A percentile compares a stretch with the other conserved stretches of the same genome.
Conservation (phyloP, 2,888 invertebrate genomes). For the Ophion obscuratus region DNA sequence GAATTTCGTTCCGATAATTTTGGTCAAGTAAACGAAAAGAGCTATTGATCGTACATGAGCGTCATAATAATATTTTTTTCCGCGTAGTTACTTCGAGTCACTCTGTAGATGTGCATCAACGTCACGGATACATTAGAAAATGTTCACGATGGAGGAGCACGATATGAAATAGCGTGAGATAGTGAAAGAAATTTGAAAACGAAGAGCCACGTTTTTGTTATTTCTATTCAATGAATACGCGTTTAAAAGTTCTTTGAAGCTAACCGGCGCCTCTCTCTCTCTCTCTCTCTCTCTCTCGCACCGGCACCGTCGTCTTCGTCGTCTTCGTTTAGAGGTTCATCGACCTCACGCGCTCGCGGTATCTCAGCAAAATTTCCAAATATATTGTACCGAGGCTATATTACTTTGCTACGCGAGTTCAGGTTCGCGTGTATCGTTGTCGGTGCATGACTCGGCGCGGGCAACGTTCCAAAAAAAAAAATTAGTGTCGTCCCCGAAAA, state of each 20-base stretch:
- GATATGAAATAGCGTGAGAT: background rate
- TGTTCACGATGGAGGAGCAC: conserved; percentile 37
- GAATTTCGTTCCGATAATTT: background rate
- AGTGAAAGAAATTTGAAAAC: conserved; percentile 26
- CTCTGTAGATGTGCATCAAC: background rate
- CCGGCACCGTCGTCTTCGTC: background rate
- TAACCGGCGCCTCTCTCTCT: conserved; percentile 29
- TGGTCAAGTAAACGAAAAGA: background rate
- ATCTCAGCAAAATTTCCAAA: conserved; percentile 62
- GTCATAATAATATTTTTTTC: background rate
- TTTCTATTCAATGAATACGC: conserved; percentile 16
- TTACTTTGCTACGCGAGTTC: conserved; percentile 27
- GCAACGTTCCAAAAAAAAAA: conserved; percentile 65
- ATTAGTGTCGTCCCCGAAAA: conserved; percentile 37
- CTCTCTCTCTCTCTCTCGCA: conserved; percentile 14
- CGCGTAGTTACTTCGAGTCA: background rate
- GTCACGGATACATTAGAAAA: conserved; percentile 39
- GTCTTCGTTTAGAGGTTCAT: conserved; percentile 52
- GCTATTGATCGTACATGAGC: background rate
- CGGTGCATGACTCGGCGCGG: conserved; percentile 56
- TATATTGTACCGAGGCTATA: conserved; percentile 58
- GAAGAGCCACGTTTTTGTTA: conserved; percentile 18
- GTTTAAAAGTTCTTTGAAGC: conserved; percentile 31
- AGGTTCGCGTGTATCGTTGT: conserved; percentile 34
- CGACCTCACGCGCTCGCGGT: conserved; percentile 38